These are phyloP conservation scores for Tinea semifulvella DNA, from an alignment of 2,888 invertebrate genomes.

Conservation along the genomic window DNA sequence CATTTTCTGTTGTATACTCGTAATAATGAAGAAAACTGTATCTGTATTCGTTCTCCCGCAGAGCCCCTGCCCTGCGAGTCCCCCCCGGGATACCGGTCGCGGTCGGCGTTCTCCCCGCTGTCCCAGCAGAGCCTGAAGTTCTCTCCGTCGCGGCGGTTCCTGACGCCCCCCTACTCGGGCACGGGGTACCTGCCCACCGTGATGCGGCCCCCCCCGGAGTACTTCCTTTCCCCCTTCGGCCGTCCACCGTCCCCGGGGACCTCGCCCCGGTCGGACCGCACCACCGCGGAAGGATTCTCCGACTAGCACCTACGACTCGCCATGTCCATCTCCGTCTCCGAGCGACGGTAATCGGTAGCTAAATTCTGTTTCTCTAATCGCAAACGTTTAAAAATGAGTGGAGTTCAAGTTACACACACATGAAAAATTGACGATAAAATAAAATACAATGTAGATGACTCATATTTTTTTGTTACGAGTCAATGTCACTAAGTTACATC, in stretches of 20 bases:
- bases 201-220: slow-evolving; percentile 66
- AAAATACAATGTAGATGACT: no score
- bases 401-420: no score
- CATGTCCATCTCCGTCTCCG: no score
- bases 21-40: no score
- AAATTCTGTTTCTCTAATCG: no score
- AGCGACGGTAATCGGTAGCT: no score
- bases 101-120: slow-evolving; percentile 83
- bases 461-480: no score
- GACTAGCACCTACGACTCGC: slow-evolving; percentile 41
- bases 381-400: no score
- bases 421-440: no score
- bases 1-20: no score
- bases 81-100: slow-evolving; percentile 59
- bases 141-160: slow-evolving; percentile 77
- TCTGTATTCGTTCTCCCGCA: slow-evolving; percentile 27
- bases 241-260: slow-evolving; percentile 57
- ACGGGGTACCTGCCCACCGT: slow-evolving; percentile 86
- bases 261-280: slow-evolving; percentile 59
- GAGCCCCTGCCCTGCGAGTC: slow-evolving; percentile 47
- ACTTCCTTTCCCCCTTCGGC: slow-evolving; percentile 52
- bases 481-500: no score
- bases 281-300: slow-evolving; percentile 59
- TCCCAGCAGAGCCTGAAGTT: slow-evolving; percentile 69
- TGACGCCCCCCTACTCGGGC: slow-evolving; percentile 84